A percentile compares a stretch with the other conserved stretches of the same genome.
Conservation (phyloP, 2,113 vertebrate genomes). For the Tragelaphus strepsiceros region DNA sequence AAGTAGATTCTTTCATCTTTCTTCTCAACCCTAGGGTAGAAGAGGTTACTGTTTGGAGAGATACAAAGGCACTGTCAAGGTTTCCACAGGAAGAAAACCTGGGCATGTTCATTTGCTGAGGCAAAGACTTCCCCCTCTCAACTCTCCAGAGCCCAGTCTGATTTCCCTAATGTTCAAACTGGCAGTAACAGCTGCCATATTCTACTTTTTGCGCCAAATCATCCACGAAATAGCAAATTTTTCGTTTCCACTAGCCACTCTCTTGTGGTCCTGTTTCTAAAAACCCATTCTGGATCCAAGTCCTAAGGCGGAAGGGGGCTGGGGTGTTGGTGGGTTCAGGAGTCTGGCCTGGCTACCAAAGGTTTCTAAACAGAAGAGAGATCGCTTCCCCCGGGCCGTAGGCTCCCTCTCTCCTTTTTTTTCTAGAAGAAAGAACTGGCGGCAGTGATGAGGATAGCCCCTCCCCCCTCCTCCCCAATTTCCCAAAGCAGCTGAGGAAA, state of each 20-base stretch:
- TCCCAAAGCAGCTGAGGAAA: slow-evolving; percentile 2
- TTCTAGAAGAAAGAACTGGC: not conserved
- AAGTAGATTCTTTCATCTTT: slow-evolving; percentile 10
- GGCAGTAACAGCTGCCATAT: slow-evolving; percentile 52
- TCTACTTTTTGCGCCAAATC: slow-evolving; percentile 35
- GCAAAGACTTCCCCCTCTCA: slow-evolving; percentile 36
- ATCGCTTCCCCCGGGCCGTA: not conserved
- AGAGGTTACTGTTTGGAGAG: slow-evolving; percentile 31
- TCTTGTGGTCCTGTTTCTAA: slow-evolving; percentile 17
- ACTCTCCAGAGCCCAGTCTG: slow-evolving; percentile 5
- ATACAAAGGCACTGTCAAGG: slow-evolving; percentile 57
- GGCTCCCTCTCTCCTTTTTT: not conserved
- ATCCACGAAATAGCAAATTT: not conserved
- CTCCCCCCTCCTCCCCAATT: not conserved
- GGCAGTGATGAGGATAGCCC: not conserved
- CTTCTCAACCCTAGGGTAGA: not conserved
- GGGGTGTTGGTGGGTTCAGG: not conserved
- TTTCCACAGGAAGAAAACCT: slow-evolving; percentile 51
- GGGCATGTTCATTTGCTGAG: not conserved
- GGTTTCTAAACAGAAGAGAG: slow-evolving; percentile 22
- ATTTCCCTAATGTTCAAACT: not conserved
- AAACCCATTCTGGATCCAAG: slow-evolving; percentile 30
- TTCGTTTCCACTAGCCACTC: slow-evolving; percentile 14
- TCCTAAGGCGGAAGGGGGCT: not conserved
- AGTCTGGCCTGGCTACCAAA: not conserved